Evolutionary conservation across 2,113 vertebrate genomes (phyloP), one percentile per base, ranked within the genome.

Genomic region (Hemicordylus capensis): DNA sequence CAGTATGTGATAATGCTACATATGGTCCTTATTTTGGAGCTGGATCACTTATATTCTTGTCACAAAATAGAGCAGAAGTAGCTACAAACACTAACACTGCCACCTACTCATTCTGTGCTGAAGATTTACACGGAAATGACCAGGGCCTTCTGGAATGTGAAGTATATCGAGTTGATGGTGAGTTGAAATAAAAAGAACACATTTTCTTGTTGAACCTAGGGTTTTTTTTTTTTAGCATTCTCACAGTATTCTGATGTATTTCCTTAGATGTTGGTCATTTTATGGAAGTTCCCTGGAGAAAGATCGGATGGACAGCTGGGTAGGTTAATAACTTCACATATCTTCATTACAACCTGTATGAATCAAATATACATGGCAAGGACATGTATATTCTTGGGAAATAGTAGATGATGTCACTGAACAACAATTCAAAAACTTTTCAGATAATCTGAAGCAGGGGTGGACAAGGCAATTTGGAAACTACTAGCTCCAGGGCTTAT

Each of bases 141-240:
- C 54, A 31, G 44, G 56, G 3, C 15, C 84, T 85, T 37, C 20
- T 51, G 17, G 67, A 85, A 73, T 85, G 84, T 80, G 84, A 85
- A 72, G 84, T 85, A 7, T 85, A 73, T 63, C 66, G 84, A 80
- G 66, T 44, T 51, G 84, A 85, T 79, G 76, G 84, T 80, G 31
- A 80, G 56, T 46, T 73, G 56, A 80, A 79, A 37, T 14, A 46
- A 59, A 51, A 5, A 37, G n/a, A 51, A 61, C 58, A 15, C 26
- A 4, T 76, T 28, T 70, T 34, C 6, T 37, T 9, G 4, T 26
- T 46, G n/a, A n/a, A 12, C 48, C 48, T 19, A 31, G 48, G 72
- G 28, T 24, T 46, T 44, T 8, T n/a, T 59, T n/a, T 24, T 58
- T 61, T 46, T n/a, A n/a, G 11, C 28, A 37, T 4, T 48, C 15